Conservation (phyloP, 2,113 vertebrate species). For the Cynopterus brachyotis region DNA sequence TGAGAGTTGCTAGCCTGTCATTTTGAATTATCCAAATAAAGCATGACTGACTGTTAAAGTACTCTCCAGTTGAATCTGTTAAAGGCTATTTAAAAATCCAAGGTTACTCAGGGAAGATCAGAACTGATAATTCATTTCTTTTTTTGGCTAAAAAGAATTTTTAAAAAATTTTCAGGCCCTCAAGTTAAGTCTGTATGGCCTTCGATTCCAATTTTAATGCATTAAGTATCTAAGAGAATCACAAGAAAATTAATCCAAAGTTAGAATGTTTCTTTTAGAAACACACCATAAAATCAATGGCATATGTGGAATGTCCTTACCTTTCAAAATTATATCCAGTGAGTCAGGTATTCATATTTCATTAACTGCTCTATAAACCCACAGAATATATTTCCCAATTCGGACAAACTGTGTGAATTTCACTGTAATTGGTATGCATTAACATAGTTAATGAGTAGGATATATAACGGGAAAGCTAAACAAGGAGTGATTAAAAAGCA, state of each 20-base stretch:
- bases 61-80: slow-evolving; percentile 40
- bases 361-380: neutral
- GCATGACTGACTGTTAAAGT: slow-evolving; percentile 37
- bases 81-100: slow-evolving; percentile 60
- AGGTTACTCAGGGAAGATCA: slow-evolving; percentile 52
- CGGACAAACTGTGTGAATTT: neutral
- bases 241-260: neutral
- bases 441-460: neutral
- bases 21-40: slow-evolving; percentile 59
- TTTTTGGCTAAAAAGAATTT: slow-evolving; percentile 13
- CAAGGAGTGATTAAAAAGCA: neutral
- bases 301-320: neutral
- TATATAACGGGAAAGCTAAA: neutral
- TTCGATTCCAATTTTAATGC: slow-evolving; percentile 9
- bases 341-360: neutral
- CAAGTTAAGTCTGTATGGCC: neutral
- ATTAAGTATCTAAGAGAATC: neutral
- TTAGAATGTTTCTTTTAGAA: slow-evolving; percentile 18
- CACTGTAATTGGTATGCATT: neutral
- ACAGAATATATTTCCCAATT: neutral
- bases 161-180: neutral
- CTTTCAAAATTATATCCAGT: neutral
- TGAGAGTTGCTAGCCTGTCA: slow-evolving; percentile 35
- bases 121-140: slow-evolving; percentile 35
- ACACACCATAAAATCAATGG: slow-evolving; percentile 28